Percentiles rank a stretch among this genome's conserved stretches.
phyloP scores from a whole-genome alignment of 2,888 invertebrate species.

The Gymnosoma rotundatum region DNA sequence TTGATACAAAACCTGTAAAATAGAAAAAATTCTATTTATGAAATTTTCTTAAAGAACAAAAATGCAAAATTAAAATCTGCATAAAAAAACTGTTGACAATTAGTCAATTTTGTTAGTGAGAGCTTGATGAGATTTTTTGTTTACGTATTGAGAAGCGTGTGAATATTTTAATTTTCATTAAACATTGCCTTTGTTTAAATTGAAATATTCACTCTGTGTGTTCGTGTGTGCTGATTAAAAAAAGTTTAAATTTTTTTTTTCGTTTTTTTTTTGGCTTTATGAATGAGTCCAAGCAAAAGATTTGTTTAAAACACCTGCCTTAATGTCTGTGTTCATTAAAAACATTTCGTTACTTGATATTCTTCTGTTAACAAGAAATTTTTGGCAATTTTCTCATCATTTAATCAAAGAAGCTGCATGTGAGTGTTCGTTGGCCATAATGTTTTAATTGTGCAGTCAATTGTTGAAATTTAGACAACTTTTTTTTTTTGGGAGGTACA shows the following conservation, averaged over 20 bases:
- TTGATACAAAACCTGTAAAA: background rate
- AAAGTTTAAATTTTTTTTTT: conserved; percentile 19
- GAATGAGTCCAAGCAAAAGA: conserved; percentile 52
- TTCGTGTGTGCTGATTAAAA: conserved; percentile 9
- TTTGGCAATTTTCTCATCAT: conserved; percentile 69
- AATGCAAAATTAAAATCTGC: background rate
- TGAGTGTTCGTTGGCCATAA: conserved; percentile 21
- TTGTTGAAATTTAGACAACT: conserved; percentile 61
- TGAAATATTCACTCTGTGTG: too few species aligned
- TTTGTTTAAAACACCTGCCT: conserved; percentile 61
- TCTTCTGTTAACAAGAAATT: conserved; percentile 48
- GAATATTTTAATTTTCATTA: conserved; percentile 56
- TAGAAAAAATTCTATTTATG: background rate
- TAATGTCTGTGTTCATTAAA: conserved; percentile 60
- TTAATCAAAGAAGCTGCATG: conserved; percentile 58
- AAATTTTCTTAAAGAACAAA: background rate
- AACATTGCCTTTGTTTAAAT: background rate
- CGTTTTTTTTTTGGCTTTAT: conserved; percentile 35
- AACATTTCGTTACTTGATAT: conserved; percentile 67
- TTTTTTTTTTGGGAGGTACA: conserved; percentile 56
- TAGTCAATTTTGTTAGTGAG: background rate
- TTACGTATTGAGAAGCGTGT: conserved; percentile 62
- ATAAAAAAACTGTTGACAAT: background rate
- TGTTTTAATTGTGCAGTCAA: conserved; percentile 57
- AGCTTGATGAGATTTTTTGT: background rate